A percentile compares a stretch with the other conserved stretches of the same genome.
Conservation (phyloP, 2,888 invertebrate genomes). For the Phymatocera aterrima region DNA sequence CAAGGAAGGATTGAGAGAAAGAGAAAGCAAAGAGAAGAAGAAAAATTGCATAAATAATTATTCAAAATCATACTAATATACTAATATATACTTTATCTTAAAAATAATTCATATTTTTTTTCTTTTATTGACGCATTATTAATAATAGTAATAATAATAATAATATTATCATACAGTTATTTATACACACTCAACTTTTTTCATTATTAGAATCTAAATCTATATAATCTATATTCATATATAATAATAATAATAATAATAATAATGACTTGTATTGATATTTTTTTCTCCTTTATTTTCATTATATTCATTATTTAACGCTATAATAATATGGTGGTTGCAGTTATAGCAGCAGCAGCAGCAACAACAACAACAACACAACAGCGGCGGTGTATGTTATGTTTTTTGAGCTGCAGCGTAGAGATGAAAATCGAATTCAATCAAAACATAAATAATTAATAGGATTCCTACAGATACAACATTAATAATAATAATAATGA, state of each 20-base stretch:
- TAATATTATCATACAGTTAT: constrained; percentile 55
- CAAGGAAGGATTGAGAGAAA: background rate
- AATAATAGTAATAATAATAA: constrained; percentile 47
- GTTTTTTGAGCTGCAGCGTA: too few species aligned
- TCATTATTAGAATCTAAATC: constrained; percentile 1
- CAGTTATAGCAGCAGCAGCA: too few species aligned
- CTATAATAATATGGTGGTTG: too few species aligned
- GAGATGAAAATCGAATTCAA: too few species aligned
- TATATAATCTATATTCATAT: constrained; percentile 35
- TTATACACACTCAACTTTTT: constrained; percentile 52
- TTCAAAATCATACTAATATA: constrained; percentile 21
- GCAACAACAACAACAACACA: too few species aligned
- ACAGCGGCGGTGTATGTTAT: too few species aligned
- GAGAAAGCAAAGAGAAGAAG: background rate
- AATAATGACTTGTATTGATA: constrained; percentile 13
- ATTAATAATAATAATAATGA: constrained; percentile 52
- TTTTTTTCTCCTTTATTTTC: constrained; percentile 13
- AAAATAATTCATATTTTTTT: constrained; percentile 69
- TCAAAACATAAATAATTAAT: too few species aligned
- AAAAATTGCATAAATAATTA: constrained; percentile 24
- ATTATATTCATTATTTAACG: constrained; percentile 34
- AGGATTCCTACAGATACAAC: too few species aligned
- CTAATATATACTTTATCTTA: constrained; percentile 69
- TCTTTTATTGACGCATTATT: constrained; percentile 70
- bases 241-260: constrained; percentile 2